These are phyloP conservation scores for Equus quagga DNA, from an alignment of 2,113 vertebrate species.

Conservation along the genomic window DNA sequence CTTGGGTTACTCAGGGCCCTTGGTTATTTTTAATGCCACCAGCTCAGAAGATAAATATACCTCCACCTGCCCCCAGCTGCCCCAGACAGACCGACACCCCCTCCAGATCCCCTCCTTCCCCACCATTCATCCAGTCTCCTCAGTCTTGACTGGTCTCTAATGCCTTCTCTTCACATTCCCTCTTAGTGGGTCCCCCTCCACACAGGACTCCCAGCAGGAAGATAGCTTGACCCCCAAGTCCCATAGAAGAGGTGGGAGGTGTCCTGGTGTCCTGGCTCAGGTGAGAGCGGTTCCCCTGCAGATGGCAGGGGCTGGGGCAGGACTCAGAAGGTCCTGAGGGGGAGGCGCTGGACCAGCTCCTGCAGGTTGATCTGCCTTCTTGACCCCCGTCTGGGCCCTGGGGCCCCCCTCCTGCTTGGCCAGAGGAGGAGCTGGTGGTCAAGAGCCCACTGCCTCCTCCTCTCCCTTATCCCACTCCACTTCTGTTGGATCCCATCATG, in stretches of 20 bases:
- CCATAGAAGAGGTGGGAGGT: background rate
- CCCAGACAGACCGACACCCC: background rate
- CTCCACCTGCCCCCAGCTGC: background rate
- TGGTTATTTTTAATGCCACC: constrained; percentile 66
- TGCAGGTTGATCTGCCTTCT: background rate
- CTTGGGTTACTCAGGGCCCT: constrained; percentile 61
- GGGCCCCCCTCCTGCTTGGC: background rate
- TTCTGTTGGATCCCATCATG: background rate
- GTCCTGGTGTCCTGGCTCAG: background rate
- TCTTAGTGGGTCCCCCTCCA: background rate
- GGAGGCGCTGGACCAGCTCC: background rate
- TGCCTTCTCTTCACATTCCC: background rate
- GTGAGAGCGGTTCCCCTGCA: fast-evolving
- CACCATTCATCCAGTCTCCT: too few relatives aligned
- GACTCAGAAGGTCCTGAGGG: background rate
- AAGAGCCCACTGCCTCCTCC: background rate
- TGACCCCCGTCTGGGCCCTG: background rate
- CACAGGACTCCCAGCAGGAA: background rate
- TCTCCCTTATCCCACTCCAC: background rate
- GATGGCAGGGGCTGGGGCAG: fast-evolving
- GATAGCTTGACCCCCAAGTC: background rate
- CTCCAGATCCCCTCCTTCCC: background rate
- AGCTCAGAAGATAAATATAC: constrained; percentile 70
- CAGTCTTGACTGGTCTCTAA: background rate
- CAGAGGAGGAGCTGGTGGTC: background rate